phyloP scores from a whole-genome alignment of 2,888 invertebrate species.

The Eupeodes luniger region DNA sequence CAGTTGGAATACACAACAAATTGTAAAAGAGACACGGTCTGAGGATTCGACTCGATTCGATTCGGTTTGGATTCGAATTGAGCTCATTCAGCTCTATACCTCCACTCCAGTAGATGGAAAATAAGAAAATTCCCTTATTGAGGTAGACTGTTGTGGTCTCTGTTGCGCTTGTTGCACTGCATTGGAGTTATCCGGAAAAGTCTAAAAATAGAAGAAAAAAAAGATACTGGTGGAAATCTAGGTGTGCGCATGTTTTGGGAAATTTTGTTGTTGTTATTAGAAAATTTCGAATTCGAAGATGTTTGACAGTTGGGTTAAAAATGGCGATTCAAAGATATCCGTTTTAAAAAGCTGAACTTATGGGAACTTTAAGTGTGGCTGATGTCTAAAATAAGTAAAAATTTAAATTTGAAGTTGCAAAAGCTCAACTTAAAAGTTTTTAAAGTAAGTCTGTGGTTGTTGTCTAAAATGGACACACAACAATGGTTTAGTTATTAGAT shows the following conservation, averaged over 20 bases:
- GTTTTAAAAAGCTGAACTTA: background rate
- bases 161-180: conserved; percentile 64
- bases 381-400: too few species aligned
- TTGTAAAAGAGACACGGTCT: conserved; percentile 48
- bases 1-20: conserved; percentile 47
- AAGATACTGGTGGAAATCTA: conserved; percentile 28
- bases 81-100: background rate
- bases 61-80: background rate
- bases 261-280: conserved; percentile 21
- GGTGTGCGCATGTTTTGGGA: conserved; percentile 54
- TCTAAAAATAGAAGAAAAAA: conserved; percentile 33
- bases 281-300: conserved; percentile 7
- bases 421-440: background rate
- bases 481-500: background rate
- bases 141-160: conserved; percentile 60
- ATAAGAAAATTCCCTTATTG: conserved; percentile 19
- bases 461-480: too few species aligned
- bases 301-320: conserved; percentile 1
- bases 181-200: conserved; percentile 55
- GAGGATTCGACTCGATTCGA: conserved; percentile 13
- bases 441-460: background rate
- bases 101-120: background rate
- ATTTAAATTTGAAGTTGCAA: background rate
- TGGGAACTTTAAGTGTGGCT: background rate
- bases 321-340: background rate